Evolutionary conservation across 1,140 invertebrate species (phyloP).

Genomic region (Philopotamus ludificatus): DNA sequence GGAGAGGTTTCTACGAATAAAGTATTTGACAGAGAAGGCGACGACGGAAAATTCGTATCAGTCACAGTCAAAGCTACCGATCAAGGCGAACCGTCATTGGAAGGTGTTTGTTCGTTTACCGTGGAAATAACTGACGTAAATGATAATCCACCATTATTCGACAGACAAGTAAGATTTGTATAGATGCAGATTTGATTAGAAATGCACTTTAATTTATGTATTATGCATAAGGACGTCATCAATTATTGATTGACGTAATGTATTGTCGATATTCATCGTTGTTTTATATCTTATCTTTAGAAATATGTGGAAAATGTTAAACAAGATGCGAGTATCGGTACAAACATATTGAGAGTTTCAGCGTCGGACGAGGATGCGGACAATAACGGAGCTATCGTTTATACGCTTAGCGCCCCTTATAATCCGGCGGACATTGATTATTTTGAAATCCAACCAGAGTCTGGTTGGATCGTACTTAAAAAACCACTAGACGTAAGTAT

Average conservation of each 20-base stretch:
- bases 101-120: conserved; percentile 93
- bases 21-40: conserved; percentile 92
- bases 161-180: conserved; percentile 73
- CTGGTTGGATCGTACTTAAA: conserved; percentile 92
- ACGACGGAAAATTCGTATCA: conserved; percentile 93
- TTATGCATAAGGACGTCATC: neutral
- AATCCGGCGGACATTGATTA: conserved; percentile 87
- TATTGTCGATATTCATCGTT: neutral
- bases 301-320: conserved; percentile 97
- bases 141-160: conserved; percentile 90
- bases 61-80: conserved; percentile 95
- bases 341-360: conserved; percentile 89
- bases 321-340: conserved; percentile 93
- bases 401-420: conserved; percentile 81
- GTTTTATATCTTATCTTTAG: conserved; percentile 54
- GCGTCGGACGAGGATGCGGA: conserved; percentile 95
- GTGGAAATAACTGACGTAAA: conserved; percentile 96
- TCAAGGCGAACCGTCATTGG: conserved; percentile 91
- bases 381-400: conserved; percentile 93
- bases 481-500: conserved; percentile 93
- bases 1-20: conserved; percentile 93
- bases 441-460: conserved; percentile 93
- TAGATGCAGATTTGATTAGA: neutral
- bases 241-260: neutral
- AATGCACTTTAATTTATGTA: neutral